phyloP scores from a whole-genome alignment of 1,140 invertebrate species.

The Solenopsis invicta region DNA sequence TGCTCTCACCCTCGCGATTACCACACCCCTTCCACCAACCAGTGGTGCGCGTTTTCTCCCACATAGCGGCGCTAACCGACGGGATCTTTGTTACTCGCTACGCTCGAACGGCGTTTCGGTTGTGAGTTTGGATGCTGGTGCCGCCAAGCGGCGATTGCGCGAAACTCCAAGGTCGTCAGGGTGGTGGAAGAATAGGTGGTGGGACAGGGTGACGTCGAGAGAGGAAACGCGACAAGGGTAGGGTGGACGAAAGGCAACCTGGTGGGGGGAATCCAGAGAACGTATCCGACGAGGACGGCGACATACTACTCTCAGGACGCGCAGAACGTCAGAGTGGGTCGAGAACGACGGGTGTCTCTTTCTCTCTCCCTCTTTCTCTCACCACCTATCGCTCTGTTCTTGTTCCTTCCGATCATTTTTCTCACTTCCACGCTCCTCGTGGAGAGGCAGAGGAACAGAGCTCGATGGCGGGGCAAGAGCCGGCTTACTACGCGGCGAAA shows the following conservation, averaged over 20 bases:
- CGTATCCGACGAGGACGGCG: slow-evolving; percentile 74
- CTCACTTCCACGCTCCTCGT: slow-evolving; percentile 67
- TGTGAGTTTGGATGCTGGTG: slow-evolving; percentile 77
- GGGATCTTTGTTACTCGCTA: slow-evolving; percentile 74
- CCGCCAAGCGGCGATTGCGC: slow-evolving; percentile 72
- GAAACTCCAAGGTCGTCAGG: slow-evolving; percentile 61
- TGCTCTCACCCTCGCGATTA: slow-evolving; percentile 71
- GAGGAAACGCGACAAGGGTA: slow-evolving; percentile 48
- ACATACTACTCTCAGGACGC: slow-evolving; percentile 76
- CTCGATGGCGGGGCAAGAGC: slow-evolving; percentile 78
- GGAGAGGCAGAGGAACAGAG: slow-evolving; percentile 72
- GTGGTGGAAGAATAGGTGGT: slow-evolving; percentile 44
- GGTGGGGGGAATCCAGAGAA: slow-evolving; percentile 75
- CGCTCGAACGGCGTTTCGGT: slow-evolving; percentile 67
- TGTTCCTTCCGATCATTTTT: slow-evolving; percentile 56
- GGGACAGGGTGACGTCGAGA: slow-evolving; percentile 35
- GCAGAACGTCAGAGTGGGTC: slow-evolving; percentile 81
- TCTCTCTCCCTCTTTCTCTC: slow-evolving; percentile 2
- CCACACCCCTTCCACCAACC: slow-evolving; percentile 75
- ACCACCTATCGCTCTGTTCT: slow-evolving; percentile 40
- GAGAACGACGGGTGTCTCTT: slow-evolving; percentile 77
- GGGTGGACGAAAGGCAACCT: slow-evolving; percentile 54
- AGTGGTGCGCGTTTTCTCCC: slow-evolving; percentile 74
- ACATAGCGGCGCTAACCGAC: slow-evolving; percentile 71
- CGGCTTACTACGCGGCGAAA: slow-evolving; percentile 79